Base-by-base conservation (phyloP, 2,797 vertebrate species). In the Falco rusticolus region DNA sequence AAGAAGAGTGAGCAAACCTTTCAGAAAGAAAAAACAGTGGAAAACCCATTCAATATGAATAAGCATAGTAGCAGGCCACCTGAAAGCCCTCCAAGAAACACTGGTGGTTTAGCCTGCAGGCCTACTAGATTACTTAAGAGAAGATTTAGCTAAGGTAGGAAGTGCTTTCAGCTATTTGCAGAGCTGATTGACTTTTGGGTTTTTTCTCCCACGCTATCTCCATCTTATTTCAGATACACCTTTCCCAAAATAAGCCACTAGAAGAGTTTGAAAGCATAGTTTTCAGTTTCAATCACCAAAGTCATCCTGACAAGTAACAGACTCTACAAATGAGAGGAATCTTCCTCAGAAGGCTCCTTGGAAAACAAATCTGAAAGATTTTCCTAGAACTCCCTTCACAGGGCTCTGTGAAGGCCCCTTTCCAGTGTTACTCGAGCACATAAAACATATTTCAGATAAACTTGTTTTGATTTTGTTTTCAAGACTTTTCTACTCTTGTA, bases 371-470 rank as follows among this genome's bases (percentile, higher is more conserved):
- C 47, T 71, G 54, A 28, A 65, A 43, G 31, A 68, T 68, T 66
- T 13, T 39, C 39, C 22, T 60, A 39, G 63, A 51, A 88, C 28
- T 45, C 28, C 54, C 37, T 71, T 48, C 45, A 10, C 11, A 51
- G 33, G n/a, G 47, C 29, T 45, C 48, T 66, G 41, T 43, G 41
- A 43, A 43, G 41, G 43, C 43, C 43, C 43, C 43, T 82, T 59
- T 43, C 33, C 33, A 63, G 50, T 43, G 34, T 84, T 89, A 87
- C 56, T 92, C 51, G 86, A 93, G 66, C 54, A 74, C 37, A 61
- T 47, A 41, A 31, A 79, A 85, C 82, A 92, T 80, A 92, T 90
- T 90, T 87, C 57, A 92, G 90, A 91, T 85, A 69, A 85, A 81
- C 47, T 50, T 87, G 68, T 90, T 66, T 76, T 77, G 4, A 19